These are phyloP conservation scores for Volucella bombylans DNA, from an alignment of 2,888 invertebrate genomes.

Conservation along the genomic window DNA sequence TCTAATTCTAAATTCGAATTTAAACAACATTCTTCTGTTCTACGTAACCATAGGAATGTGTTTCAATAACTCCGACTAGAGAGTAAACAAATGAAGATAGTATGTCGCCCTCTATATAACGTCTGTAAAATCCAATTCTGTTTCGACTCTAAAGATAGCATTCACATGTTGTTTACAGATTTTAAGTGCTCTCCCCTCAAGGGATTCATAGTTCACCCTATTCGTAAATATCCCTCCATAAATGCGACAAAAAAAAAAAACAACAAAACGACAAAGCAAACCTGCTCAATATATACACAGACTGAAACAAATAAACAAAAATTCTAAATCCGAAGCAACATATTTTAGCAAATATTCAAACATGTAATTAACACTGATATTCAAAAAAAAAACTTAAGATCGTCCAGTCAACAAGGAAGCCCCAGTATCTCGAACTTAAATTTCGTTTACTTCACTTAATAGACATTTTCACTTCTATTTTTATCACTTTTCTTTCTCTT, in stretches of 20 bases:
- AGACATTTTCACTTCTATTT: background rate
- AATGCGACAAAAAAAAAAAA: background rate
- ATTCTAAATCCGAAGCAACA: background rate
- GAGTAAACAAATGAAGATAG: too few species aligned
- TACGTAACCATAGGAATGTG: too few species aligned
- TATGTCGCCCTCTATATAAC: too few species aligned
- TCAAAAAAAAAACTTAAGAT: background rate
- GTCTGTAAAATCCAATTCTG: too few species aligned
- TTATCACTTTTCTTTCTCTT: background rate
- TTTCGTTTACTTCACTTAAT: background rate
- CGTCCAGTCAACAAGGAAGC: background rate
- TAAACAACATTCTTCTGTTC: too few species aligned
- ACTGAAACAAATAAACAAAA: background rate
- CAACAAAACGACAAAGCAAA: background rate
- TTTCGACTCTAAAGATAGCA: too few species aligned
- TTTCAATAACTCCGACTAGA: too few species aligned
- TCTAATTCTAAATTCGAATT: too few species aligned
- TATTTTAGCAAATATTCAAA: constrained; percentile 8
- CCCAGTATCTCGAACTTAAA: background rate
- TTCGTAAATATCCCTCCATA: too few species aligned
- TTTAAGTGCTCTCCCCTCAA: too few species aligned
- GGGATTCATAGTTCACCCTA: too few species aligned
- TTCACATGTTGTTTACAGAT: too few species aligned
- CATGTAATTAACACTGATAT: constrained; percentile 6
- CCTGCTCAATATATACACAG: constrained; percentile 3